Percentiles rank a stretch among this genome's conserved stretches.
Conservation (phyloP, 2,113 vertebrate species). For the Tragelaphus imberbis region DNA sequence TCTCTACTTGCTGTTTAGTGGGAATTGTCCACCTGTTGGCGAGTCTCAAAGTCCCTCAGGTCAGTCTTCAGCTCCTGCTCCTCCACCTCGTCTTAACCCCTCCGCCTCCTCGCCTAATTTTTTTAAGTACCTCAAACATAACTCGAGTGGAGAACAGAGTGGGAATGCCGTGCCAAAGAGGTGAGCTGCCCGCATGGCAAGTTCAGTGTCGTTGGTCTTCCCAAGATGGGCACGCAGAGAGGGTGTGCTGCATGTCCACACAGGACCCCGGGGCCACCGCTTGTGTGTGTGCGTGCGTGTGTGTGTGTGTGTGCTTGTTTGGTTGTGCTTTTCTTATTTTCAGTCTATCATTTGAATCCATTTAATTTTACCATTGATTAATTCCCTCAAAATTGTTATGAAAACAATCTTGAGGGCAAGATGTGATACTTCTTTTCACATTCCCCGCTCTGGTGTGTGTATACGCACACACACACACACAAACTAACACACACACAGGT, state of each 20-base stretch:
- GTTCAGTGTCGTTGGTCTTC: neutral
- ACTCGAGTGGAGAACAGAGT: constrained; percentile 81
- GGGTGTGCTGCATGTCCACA: neutral
- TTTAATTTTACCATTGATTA: neutral
- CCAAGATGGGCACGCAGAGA: neutral
- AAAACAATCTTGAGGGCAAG: neutral
- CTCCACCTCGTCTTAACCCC: constrained; percentile 77
- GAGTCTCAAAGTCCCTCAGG: constrained; percentile 42
- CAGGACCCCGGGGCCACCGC: neutral
- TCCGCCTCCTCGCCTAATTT: constrained; percentile 84
- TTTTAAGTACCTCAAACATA: constrained; percentile 82
- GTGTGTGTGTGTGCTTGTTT: neutral
- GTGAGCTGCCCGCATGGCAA: constrained; percentile 77
- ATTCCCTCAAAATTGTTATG: neutral
- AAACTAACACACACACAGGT: neutral
- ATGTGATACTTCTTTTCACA: neutral
- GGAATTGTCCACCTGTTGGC: constrained; percentile 6
- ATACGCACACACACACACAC: neutral
- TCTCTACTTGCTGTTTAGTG: constrained; percentile 59
- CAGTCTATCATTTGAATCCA: neutral
- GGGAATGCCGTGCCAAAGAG: constrained; percentile 82
- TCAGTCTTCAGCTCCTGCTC: constrained; percentile 69
- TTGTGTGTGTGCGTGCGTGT: no score
- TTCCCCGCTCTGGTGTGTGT: neutral
- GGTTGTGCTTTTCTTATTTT: neutral